Base-by-base conservation (phyloP, 2,797 vertebrate species). In the Simalia tracyae region DNA sequence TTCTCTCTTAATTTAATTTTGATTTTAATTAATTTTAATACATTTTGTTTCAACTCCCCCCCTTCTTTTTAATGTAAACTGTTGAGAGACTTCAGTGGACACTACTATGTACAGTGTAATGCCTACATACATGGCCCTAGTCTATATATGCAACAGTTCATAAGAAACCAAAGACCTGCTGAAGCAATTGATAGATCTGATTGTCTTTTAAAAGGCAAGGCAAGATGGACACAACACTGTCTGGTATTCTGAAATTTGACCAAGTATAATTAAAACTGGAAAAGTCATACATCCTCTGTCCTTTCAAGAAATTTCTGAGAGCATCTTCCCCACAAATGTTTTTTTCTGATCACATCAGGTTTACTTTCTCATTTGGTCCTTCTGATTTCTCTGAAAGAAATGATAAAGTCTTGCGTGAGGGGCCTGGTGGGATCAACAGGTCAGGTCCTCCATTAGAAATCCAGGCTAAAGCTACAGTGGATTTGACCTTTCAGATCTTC, bases 401-500 rank as follows among this genome's bases (percentile, higher is more conserved):
- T 9, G 42, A 57, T 26, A 17, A n/a, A 57, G 8, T 7, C 36
- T 19, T 66, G 61, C 85, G 54, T 0, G 0, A 10, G 56, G 28
- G 46, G 26, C 8, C n/a, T 31, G 2, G 15, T 2, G 36, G 15
- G 24, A n/a, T 56, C 61, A 64, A 85, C 24, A n/a, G 11, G 28
- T 66, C 61, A 57, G 19, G 28, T 59, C 59, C 59, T 42, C 24
- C 24, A 17, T 57, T 61, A 56, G 8, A 76, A 22, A 50, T 81
- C 50, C 56, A 88, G 59, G 85, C 91, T 22, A 92, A 14, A 93
- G 84, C 2, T 92, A 36, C 17, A 76, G 36, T 42, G 0, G 63
- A 56, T 84, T 72, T 9, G 12, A 56, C 31, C 19, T 89, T 92
- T 91, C 93, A 60, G 14, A 90, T 94, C 42, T 60, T 84, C 4